Percentiles rank a stretch among this genome's conserved stretches.
Conservation (phyloP, 2,888 invertebrate species). For the Eristalinus sepulchralis region DNA sequence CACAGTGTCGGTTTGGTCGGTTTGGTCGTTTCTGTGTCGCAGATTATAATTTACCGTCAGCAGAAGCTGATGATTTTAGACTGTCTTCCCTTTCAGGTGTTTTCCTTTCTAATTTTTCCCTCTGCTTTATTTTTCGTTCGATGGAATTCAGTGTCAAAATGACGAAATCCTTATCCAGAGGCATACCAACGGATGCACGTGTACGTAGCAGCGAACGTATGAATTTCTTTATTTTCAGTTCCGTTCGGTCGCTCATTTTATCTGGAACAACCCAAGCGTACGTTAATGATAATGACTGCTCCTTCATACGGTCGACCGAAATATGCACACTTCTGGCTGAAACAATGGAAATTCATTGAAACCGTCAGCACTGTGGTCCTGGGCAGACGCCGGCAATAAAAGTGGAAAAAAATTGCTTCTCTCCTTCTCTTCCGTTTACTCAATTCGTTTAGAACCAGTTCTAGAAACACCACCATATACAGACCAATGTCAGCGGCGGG, state of each 20-base stretch:
- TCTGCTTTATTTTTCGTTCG: slow-evolving; percentile 7
- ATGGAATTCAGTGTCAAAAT: slow-evolving; percentile 43
- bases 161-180: slow-evolving; percentile 14
- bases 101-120: too few relatives aligned
- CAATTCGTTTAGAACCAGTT: slow-evolving; percentile 40
- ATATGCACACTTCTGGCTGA: slow-evolving; percentile 42
- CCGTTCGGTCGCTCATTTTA: neutral
- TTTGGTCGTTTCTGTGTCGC: neutral
- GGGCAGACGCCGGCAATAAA: neutral
- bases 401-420: neutral
- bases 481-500: neutral
- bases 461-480: slow-evolving; percentile 24
- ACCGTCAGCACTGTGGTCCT: neutral
- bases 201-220: neutral
- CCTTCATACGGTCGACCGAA: slow-evolving; percentile 44
- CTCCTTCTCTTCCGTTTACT: slow-evolving; percentile 16
- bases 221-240: slow-evolving; percentile 11
- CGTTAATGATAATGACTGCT: slow-evolving; percentile 57
- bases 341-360: slow-evolving; percentile 29
- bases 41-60: slow-evolving; percentile 30
- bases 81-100: slow-evolving; percentile 13
- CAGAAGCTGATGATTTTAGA: slow-evolving; percentile 42
- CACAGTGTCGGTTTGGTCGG: neutral
- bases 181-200: neutral
- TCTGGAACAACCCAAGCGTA: slow-evolving; percentile 37